Conservation (phyloP, 2,888 invertebrate species). For the Perizoma flavofasciatum region DNA sequence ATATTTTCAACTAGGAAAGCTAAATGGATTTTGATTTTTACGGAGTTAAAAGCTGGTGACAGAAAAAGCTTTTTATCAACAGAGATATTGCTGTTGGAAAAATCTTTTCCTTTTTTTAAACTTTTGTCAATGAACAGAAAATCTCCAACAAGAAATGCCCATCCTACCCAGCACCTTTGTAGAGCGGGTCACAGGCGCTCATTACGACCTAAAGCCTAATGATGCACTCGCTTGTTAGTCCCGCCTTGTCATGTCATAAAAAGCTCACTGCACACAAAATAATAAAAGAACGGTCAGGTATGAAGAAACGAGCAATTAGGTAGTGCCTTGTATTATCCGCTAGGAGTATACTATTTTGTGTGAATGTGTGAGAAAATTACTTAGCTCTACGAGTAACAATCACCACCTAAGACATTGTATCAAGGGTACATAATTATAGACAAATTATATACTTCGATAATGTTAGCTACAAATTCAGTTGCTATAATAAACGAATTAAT, state of each 20-base stretch:
- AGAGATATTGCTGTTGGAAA: no score
- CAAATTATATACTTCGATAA: slow-evolving; percentile 2
- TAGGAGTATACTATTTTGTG: not conserved
- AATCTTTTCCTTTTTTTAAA: slow-evolving; percentile 3
- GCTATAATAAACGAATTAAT: slow-evolving; percentile 27
- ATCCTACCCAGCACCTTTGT: slow-evolving; percentile 38
- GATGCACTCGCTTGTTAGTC: slow-evolving; percentile 68
- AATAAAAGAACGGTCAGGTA: slow-evolving; percentile 45
- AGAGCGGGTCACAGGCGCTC: slow-evolving; percentile 49
- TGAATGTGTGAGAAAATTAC: not conserved
- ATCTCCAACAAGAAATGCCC: slow-evolving; percentile 35
- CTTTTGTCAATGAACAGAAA: slow-evolving; percentile 18
- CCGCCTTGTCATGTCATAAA: slow-evolving; percentile 54
- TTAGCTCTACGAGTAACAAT: not conserved
- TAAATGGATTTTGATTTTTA: no score
- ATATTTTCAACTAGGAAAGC: no score
- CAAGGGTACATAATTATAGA: not conserved
- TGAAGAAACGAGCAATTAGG: slow-evolving; percentile 39
- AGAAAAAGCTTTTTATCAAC: no score
- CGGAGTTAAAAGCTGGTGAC: no score
- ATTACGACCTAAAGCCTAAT: slow-evolving; percentile 63
- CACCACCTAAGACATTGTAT: not conserved
- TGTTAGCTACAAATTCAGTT: slow-evolving; percentile 8
- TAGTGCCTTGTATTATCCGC: slow-evolving; percentile 15
- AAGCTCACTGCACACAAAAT: slow-evolving; percentile 42